phyloP scores from a whole-genome alignment of 2,797 vertebrate species.

The Botia kubotai region DNA sequence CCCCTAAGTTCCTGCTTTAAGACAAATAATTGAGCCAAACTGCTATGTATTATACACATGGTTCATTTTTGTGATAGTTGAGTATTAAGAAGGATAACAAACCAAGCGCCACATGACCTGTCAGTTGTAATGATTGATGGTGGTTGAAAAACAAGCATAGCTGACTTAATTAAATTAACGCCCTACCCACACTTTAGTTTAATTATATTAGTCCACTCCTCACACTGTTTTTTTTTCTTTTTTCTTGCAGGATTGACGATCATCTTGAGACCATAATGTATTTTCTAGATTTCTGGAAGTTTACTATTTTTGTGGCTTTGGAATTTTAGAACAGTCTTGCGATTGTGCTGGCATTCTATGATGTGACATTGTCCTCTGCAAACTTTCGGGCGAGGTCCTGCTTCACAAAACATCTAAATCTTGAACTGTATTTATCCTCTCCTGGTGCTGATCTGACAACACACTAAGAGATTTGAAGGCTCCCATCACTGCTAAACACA shows the following conservation, averaged over 20 bases:
- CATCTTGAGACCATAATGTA: background rate
- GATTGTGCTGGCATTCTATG: constrained; percentile 68
- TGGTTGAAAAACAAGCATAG: constrained; percentile 39
- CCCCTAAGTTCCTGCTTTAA: background rate
- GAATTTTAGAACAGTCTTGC: constrained; percentile 67
- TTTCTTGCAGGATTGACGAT: background rate
- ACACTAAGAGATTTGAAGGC: background rate
- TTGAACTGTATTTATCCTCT: constrained; percentile 54
- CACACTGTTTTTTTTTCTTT: constrained; percentile 38
- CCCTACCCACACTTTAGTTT: constrained; percentile 70
- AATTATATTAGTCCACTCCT: constrained; percentile 73
- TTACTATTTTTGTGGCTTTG: background rate
- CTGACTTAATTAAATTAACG: constrained; percentile 77
- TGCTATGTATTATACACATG: constrained; percentile 9
- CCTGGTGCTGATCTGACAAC: constrained; percentile 58
- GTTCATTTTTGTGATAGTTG: constrained; percentile 32
- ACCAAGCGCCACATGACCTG: constrained; percentile 9
- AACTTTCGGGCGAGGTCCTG: constrained; percentile 66
- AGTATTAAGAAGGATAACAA: constrained; percentile 28
- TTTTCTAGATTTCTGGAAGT: background rate
- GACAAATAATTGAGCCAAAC: background rate
- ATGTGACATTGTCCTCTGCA: constrained; percentile 49
- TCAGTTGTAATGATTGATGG: constrained; percentile 53
- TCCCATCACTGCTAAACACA: background rate
- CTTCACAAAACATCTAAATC: constrained; percentile 70